Evolutionary conservation across 2,888 invertebrate species (phyloP), one percentile per base, ranked within the genome.

Genomic region (Chloroclystis v-ata): DNA sequence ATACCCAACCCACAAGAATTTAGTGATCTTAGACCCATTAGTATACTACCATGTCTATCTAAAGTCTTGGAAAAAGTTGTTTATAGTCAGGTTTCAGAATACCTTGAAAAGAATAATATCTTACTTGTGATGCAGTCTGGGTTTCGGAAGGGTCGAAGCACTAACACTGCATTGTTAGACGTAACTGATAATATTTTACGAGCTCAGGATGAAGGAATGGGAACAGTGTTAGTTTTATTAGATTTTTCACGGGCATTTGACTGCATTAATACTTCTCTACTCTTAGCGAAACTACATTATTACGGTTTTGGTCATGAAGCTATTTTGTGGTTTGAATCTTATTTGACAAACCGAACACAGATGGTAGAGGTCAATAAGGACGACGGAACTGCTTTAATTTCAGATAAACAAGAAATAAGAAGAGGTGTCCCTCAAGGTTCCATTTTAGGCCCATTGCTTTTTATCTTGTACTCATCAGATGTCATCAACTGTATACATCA

Each of bases 181-280:
- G 26, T 26, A 4, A 9, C 9, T 8, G 58, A 49, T 6, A 47
- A 54, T 28, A 43, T 59, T 0, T 11, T 59, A 0, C 37, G 29
- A 0, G 58, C 54, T 0, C 49, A 43, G 2, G 59, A 61, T 16
- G 5, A 4, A 0, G 55, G 57, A 1, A 14, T 45, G 32, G 51
- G 49, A 0, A 50, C 54, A 1, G 30, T 55, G 0, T 10, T 60
- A 1, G 41, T 44, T 1, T 9, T 61, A 8, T 37, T 59, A 0
- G 59, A 59, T 30, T 59, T 44, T 26, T 56, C 57, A 0, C 40
- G 40, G 1, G 40, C 40, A 1, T 40, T 40, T 9, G 40, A 40
- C 4, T 29, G 20, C 0, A 40, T 40, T n/a, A 40, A 24, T 12
- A 40, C 11, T 1, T n/a, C 40, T 0, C 40, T 40, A 6, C 11